phyloP scores from a whole-genome alignment of 1,140 invertebrate species.

The Scaptomyza montana region DNA sequence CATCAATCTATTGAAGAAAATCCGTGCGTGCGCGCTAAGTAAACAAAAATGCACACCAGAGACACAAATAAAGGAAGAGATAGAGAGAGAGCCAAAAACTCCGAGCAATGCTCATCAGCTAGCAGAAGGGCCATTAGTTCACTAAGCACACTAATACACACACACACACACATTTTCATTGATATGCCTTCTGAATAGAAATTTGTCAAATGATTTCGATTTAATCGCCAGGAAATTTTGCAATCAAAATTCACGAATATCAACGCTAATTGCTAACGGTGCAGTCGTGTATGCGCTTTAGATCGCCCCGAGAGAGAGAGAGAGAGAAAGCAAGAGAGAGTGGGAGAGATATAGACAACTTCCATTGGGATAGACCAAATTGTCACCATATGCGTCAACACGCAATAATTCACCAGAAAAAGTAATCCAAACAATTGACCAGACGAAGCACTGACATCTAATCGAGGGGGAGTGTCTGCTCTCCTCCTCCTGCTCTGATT shows the following conservation, averaged over 20 bases:
- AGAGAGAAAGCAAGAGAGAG: slow-evolving; percentile 6
- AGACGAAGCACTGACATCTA: slow-evolving; percentile 65
- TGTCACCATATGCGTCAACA: slow-evolving; percentile 84
- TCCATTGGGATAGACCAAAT: slow-evolving; percentile 64
- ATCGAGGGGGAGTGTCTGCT: slow-evolving; percentile 72
- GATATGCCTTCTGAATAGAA: slow-evolving; percentile 19
- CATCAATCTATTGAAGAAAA: slow-evolving; percentile 74
- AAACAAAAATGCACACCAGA: slow-evolving; percentile 56
- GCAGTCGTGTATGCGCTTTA: slow-evolving; percentile 49
- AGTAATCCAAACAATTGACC: slow-evolving; percentile 84
- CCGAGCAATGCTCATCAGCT: neutral
- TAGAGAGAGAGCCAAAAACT: neutral
- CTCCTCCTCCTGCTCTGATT: neutral
- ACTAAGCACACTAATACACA: slow-evolving; percentile 19
- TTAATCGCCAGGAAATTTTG: slow-evolving; percentile 80
- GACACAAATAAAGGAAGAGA: slow-evolving; percentile 3
- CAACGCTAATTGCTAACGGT: slow-evolving; percentile 72
- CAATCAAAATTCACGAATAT: slow-evolving; percentile 75
- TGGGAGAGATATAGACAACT: neutral
- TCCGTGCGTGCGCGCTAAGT: slow-evolving; percentile 72
- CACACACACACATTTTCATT: neutral
- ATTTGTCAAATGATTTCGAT: slow-evolving; percentile 74
- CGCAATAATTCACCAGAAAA: slow-evolving; percentile 84
- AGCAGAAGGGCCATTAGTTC: slow-evolving; percentile 7
- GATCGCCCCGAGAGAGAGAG: slow-evolving; percentile 24